Evolutionary conservation across 2,888 invertebrate species (phyloP).

Genomic region (Ectemnius cavifrons): DNA sequence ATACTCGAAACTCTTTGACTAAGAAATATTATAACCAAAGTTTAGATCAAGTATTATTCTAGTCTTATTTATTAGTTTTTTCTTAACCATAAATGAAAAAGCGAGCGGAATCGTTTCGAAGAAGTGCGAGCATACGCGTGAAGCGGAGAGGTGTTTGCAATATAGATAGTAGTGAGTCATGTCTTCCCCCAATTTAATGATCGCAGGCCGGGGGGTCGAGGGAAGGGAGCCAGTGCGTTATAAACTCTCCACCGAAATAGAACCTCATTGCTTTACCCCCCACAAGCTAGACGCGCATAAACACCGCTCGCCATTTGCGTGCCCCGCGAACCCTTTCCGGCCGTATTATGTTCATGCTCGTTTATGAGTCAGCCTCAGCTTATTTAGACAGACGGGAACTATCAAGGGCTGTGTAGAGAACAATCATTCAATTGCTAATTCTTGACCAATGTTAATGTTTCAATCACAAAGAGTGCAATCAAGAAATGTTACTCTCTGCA

Average conservation of each 20-base stretch:
- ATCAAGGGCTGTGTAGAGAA: no score
- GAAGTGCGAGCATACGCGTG: no score
- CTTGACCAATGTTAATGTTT: no score
- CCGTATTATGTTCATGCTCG: no score
- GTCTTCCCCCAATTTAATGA: constrained; percentile 9
- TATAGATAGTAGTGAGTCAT: constrained; percentile 1
- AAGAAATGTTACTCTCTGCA: neutral
- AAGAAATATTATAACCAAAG: neutral
- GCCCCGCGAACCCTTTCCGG: neutral
- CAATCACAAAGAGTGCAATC: no score
- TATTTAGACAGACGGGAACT: no score
- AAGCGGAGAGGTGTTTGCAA: no score
- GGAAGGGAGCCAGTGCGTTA: neutral
- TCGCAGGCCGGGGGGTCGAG: neutral
- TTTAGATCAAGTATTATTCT: neutral
- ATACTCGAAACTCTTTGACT: neutral
- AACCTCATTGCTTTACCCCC: constrained; percentile 23
- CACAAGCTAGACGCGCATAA: constrained; percentile 35
- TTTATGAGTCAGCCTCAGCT: no score
- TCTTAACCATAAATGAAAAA: no score
- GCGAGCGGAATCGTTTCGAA: no score
- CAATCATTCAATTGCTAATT: no score
- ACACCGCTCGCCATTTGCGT: constrained; percentile 32
- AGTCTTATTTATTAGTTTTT: neutral
- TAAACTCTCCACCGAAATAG: constrained; percentile 40